Conservation (phyloP, 2,797 vertebrate genomes). For the Steatocranus sp. region DNA sequence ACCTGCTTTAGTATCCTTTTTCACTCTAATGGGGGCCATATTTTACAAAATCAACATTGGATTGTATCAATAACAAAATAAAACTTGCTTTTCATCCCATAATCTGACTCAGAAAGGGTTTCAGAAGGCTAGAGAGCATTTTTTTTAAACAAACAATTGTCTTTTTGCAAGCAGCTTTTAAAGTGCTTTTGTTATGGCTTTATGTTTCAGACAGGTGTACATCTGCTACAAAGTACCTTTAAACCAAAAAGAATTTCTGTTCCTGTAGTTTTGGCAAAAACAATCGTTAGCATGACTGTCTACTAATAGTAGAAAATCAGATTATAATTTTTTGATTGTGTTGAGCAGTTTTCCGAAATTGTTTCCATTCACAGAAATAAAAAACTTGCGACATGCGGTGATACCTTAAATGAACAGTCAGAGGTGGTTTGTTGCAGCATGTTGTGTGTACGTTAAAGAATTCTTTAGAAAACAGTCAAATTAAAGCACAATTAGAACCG, state of each 20-base stretch:
- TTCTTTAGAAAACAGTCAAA: not conserved
- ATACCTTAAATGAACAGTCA: not conserved
- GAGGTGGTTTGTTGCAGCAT: not conserved
- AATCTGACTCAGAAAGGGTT: not conserved
- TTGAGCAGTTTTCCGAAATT: not conserved
- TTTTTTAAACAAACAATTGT: not conserved
- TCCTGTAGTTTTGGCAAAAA: not conserved
- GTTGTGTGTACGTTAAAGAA: not conserved
- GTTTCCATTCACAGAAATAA: not conserved
- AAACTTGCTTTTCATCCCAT: not conserved
- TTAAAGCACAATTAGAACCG: not conserved
- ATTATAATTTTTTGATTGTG: not conserved
- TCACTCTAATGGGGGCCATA: not conserved
- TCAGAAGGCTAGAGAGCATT: not conserved
- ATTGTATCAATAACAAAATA: not conserved
- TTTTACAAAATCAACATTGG: not conserved
- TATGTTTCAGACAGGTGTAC: not conserved
- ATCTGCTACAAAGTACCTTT: not conserved
- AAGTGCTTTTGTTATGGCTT: not conserved
- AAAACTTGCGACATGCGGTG: not conserved
- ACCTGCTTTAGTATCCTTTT: not conserved
- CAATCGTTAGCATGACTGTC: not conserved
- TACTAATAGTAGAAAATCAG: not conserved
- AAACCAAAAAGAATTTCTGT: not conserved
- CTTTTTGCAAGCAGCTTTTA: not conserved